Percentiles rank a stretch among this genome's conserved stretches.
Conservation (phyloP, 2,888 invertebrate genomes). For the Cheilosia urbana region DNA sequence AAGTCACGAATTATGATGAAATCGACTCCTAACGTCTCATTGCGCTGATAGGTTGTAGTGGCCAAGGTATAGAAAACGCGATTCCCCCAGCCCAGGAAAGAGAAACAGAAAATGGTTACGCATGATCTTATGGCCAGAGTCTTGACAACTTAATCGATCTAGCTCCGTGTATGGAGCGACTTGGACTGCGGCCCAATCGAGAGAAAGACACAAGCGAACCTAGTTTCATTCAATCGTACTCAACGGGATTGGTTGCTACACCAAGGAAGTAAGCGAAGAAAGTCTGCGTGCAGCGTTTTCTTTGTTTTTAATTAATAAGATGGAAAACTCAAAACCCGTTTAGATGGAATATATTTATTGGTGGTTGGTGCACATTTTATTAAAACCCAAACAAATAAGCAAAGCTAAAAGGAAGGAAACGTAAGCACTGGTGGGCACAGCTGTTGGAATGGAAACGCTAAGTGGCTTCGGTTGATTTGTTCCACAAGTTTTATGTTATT, state of each 20-base stretch:
- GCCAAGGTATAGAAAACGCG: conserved; percentile 15
- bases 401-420: conserved; percentile 23
- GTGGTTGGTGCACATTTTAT: neutral
- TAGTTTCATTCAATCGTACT: conserved; percentile 49
- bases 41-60: conserved; percentile 1
- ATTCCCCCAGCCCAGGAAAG: conserved; percentile 53
- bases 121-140: conserved; percentile 52
- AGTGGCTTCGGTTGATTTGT: neutral
- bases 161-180: conserved; percentile 1
- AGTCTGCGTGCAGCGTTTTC: conserved; percentile 32
- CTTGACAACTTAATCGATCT: conserved; percentile 63
- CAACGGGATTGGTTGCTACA: conserved; percentile 53
- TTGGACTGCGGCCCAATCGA: conserved; percentile 8
- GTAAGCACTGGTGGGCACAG: conserved; percentile 21
- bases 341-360: conserved; percentile 27
- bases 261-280: conserved; percentile 73
- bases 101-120: conserved; percentile 63
- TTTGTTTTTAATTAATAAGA: conserved; percentile 56
- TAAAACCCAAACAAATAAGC: neutral
- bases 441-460: neutral
- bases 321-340: conserved; percentile 55
- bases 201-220: conserved; percentile 48
- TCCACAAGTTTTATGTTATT: neutral
- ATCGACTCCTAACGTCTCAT: conserved; percentile 1
- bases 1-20: conserved; percentile 28